Evolutionary conservation across 2,113 vertebrate species (phyloP).

Genomic region (Periophthalmodon schlosseri): DNA sequence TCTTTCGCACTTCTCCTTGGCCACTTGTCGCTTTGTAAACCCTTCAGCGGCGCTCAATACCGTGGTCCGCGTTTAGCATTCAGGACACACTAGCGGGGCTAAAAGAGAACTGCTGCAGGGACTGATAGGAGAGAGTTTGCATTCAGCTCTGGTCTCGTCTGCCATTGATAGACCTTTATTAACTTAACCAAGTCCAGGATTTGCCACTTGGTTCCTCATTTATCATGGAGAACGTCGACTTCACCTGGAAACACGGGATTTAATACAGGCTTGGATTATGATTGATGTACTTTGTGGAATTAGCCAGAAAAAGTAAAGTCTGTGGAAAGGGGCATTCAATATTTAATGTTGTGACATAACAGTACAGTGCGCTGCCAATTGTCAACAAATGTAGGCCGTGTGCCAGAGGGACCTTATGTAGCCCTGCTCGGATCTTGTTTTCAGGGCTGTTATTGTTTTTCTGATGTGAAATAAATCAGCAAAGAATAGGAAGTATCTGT

Average conservation of each 20-base stretch:
- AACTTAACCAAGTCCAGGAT: slow-evolving; percentile 48
- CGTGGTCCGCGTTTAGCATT: slow-evolving; percentile 70
- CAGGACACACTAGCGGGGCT: slow-evolving; percentile 64
- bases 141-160: slow-evolving; percentile 59
- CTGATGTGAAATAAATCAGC: neutral
- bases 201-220: slow-evolving; percentile 17
- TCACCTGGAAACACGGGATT: slow-evolving; percentile 33
- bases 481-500: neutral
- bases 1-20: slow-evolving; percentile 21
- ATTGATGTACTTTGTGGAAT: neutral
- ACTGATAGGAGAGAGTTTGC: slow-evolving; percentile 64
- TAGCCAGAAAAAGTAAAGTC: neutral
- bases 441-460: neutral
- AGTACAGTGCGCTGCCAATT: neutral
- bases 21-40: slow-evolving; percentile 47
- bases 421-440: neutral
- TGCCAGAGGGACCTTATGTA: neutral
- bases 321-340: neutral
- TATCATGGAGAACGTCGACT: slow-evolving; percentile 33
- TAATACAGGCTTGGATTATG: slow-evolving; percentile 15
- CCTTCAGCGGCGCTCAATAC: slow-evolving; percentile 56
- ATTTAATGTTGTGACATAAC: slow-evolving; percentile 3
- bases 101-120: slow-evolving; percentile 60
- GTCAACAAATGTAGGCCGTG: neutral
- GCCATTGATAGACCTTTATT: slow-evolving; percentile 56